Evolutionary conservation across 2,888 invertebrate species (phyloP).

Genomic region (Acanthosepion pharaonis): DNA sequence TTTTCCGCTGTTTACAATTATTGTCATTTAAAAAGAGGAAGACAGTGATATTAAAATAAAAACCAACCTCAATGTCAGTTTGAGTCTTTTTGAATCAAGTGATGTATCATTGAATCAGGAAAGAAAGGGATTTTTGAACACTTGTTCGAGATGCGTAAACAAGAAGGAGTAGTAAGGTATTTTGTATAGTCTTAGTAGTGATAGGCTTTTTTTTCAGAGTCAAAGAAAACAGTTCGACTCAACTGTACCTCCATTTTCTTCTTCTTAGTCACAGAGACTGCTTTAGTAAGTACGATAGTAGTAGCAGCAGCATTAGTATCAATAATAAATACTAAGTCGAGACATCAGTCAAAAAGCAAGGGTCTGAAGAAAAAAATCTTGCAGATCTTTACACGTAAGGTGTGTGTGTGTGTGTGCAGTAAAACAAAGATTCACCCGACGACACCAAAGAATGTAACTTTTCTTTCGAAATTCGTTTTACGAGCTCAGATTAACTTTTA

Average conservation of each 20-base stretch:
- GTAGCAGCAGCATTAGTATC: not conserved
- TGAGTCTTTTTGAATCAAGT: not conserved
- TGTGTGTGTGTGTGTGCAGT: not conserved
- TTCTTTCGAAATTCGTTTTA: too few relatives aligned
- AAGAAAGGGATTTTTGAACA: not conserved
- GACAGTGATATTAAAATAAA: not conserved
- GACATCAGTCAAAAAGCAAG: not conserved
- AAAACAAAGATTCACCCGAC: too few relatives aligned
- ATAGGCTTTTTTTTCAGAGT: not conserved
- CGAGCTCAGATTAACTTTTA: too few relatives aligned
- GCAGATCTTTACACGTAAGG: not conserved
- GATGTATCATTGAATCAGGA: not conserved
- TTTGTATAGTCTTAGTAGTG: not conserved
- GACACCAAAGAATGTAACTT: too few relatives aligned
- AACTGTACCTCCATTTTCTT: slow-evolving; percentile 11
- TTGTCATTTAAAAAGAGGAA: not conserved
- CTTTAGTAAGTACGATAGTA: not conserved
- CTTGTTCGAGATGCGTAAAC: not conserved
- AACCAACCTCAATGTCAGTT: not conserved
- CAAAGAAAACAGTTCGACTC: not conserved
- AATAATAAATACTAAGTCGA: not conserved
- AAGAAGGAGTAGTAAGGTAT: not conserved
- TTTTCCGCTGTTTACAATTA: not conserved
- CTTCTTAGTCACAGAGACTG: slow-evolving; percentile 33
- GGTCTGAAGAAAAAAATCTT: not conserved